Evolutionary conservation across 2,797 vertebrate genomes (phyloP), one percentile per base, ranked within the genome.

Genomic region (Sparidentex hasta): DNA sequence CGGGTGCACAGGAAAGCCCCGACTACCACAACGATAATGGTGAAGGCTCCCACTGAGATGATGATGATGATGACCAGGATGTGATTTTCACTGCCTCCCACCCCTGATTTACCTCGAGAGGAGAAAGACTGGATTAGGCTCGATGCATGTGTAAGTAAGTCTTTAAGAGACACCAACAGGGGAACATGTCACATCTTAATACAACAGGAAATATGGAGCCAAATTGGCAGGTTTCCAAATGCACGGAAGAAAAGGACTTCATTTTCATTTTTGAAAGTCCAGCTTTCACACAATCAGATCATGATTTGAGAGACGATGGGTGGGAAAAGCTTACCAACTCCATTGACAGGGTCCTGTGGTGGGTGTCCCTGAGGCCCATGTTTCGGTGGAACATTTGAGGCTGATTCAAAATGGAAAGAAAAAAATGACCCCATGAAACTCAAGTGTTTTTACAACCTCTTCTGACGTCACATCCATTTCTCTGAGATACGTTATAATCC

Each of bases 1-100:
- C 97, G 95, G 0, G 98, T 99, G 87, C 98, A 99, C 86, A 99
- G 95, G 75, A 99, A 97, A 0, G 98, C 98, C 0, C 98, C 96
- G 21, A 99, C 95, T 74, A 99, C 97, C 64, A 99, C 97, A 72
- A 97, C 89, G 29, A 99, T 96, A 58, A 99, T 97, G 92, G 96
- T 99, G 94, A 99, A 96, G 66, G 97, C 96, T 1, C 98, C 98
- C 11, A 98, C 95, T 0, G 97, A 97, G 47, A 99, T 96, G 12
- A 99, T 99, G 92, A 99, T 97, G 64, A 98, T 95, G 8, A 98
- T 98, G 61, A 99, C 94, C 74, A 99, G 94, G 93, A 97, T 96
- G 89, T 93, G 93, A 91, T 95, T 97, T 74, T 99, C 98, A 52
- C 95, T 87, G 47, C 96, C 95, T 0, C 97, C 95, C 46, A 97